Evolutionary conservation across 2,797 vertebrate species (phyloP).

Genomic region (Falco concolor): DNA sequence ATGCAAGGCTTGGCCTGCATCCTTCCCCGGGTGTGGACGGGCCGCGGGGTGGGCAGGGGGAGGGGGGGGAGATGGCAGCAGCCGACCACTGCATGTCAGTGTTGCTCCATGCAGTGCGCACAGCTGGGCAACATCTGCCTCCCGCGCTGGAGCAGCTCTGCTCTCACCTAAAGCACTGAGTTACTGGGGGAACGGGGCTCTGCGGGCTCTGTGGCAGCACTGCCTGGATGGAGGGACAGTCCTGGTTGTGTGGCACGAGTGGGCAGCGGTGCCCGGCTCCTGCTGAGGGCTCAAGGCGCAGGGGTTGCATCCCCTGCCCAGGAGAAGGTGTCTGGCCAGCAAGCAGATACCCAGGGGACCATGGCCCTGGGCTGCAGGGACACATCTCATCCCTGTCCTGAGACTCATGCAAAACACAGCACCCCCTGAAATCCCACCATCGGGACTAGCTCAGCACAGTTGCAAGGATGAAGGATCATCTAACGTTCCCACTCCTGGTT

Average conservation of each 20-base stretch:
- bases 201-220: neutral
- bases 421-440: neutral
- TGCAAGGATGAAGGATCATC: neutral
- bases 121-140: slow-evolving; percentile 48
- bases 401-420: neutral
- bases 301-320: rapidly evolving
- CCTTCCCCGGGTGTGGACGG: neutral
- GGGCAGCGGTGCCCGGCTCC: rapidly evolving
- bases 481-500: neutral
- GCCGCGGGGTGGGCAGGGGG: neutral
- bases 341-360: too few species aligned
- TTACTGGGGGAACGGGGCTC: rapidly evolving
- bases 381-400: neutral
- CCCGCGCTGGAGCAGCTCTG: rapidly evolving
- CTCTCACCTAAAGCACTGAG: rapidly evolving
- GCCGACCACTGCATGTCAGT: slow-evolving; percentile 32
- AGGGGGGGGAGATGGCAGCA: neutral
- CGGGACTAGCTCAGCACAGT: rapidly evolving
- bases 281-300: neutral
- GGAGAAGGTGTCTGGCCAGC: neutral
- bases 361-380: neutral
- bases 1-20: neutral
- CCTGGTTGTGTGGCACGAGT: neutral
- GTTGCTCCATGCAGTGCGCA: neutral
- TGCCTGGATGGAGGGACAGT: rapidly evolving